Conservation (phyloP, 1,140 invertebrate genomes). For the Drosophila sucinea region DNA sequence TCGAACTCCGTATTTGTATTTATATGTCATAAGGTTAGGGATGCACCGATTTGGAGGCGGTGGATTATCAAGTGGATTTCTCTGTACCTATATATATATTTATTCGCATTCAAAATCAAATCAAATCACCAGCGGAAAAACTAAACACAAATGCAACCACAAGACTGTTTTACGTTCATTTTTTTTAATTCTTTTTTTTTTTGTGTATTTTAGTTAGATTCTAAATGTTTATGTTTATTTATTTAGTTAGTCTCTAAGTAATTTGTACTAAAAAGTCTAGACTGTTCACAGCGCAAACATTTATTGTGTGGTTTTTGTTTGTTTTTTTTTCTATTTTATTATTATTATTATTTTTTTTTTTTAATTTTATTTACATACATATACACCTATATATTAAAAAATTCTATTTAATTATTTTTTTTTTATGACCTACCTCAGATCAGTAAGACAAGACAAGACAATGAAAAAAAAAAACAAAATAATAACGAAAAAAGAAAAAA, state of each 20-base stretch:
- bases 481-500: too few relatives aligned
- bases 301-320: constrained; percentile 46
- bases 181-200: constrained; percentile 40
- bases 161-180: constrained; percentile 76
- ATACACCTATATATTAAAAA: constrained; percentile 7
- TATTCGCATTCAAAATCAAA: constrained; percentile 51
- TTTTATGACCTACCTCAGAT: constrained; percentile 43
- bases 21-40: not conserved
- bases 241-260: constrained; percentile 37
- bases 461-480: constrained; percentile 8
- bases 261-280: constrained; percentile 23
- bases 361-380: constrained; percentile 27
- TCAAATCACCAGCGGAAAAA: constrained; percentile 65
- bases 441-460: constrained; percentile 5
- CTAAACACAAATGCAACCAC: constrained; percentile 82
- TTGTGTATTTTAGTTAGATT: constrained; percentile 34
- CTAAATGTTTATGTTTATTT: constrained; percentile 55
- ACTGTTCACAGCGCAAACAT: constrained; percentile 29
- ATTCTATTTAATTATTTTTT: constrained; percentile 10
- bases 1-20: constrained; percentile 47
- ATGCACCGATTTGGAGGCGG: too few relatives aligned
- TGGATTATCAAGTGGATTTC: too few relatives aligned
- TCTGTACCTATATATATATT: constrained; percentile 13
- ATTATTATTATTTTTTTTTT: constrained; percentile 31
- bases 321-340: constrained; percentile 26